A percentile compares a stretch with the other conserved stretches of the same genome.
These are phyloP conservation scores for Catocala sponsa DNA, from an alignment of 2,888 invertebrate genomes.

Conservation along the genomic window DNA sequence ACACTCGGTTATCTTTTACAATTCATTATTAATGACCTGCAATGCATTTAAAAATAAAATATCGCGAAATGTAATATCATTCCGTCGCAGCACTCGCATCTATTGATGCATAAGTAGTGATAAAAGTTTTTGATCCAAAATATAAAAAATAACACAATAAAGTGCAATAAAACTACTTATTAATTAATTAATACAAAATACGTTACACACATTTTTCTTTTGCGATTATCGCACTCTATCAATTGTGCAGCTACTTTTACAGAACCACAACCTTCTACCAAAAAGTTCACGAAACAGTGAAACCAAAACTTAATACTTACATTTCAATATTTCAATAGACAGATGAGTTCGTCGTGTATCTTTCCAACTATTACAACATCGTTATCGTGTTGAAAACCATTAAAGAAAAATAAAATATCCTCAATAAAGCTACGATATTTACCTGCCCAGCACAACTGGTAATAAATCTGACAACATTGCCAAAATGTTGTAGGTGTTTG, in stretches of 20 bases:
- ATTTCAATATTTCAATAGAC: constrained; percentile 58
- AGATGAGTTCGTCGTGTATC: constrained; percentile 62
- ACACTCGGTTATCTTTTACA: constrained; percentile 75
- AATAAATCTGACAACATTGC: constrained; percentile 85
- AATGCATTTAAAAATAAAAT: constrained; percentile 82
- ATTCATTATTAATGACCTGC: constrained; percentile 78
- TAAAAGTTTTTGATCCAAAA: constrained; percentile 49
- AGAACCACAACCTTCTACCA: constrained; percentile 82
- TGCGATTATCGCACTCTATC: constrained; percentile 80
- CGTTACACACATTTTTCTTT: constrained; percentile 73
- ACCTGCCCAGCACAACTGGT: constrained; percentile 84
- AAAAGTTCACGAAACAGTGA: constrained; percentile 82
- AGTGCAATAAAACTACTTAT: constrained; percentile 37
- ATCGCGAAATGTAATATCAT: constrained; percentile 72
- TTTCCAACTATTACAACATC: constrained; percentile 65
- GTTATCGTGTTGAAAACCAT: constrained; percentile 70
- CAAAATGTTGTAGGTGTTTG: constrained; percentile 66
- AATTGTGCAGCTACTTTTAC: constrained; percentile 85
- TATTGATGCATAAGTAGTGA: constrained; percentile 46
- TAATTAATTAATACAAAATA: constrained; percentile 43
- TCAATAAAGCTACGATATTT: constrained; percentile 80
- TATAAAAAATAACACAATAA: constrained; percentile 30
- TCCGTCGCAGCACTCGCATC: constrained; percentile 56
- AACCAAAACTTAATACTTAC: constrained; percentile 69
- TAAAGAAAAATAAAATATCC: constrained; percentile 81